A percentile compares a stretch with the other conserved stretches of the same genome.
phyloP scores from a whole-genome alignment of 2,113 vertebrate species.

The Cyrtonyx montezumae region DNA sequence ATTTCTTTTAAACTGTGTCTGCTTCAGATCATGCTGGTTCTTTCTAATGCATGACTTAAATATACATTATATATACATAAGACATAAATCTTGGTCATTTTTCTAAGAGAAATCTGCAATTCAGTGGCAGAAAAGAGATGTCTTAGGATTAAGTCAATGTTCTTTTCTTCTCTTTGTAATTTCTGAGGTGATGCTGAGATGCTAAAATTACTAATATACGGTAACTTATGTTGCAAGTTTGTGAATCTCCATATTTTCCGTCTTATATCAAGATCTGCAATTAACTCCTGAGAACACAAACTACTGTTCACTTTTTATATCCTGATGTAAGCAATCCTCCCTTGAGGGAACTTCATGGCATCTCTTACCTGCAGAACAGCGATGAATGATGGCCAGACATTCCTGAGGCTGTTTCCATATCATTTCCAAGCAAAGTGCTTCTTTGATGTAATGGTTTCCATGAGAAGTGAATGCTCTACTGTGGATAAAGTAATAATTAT shows the following conservation, averaged over 20 bases:
- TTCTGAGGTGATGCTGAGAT: not conserved
- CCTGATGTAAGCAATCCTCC: not conserved
- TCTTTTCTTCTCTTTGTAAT: not conserved
- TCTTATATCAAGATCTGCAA: not conserved
- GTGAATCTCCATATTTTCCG: not conserved
- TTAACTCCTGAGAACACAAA: not conserved
- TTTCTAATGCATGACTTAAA: not conserved
- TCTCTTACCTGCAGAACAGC: not conserved
- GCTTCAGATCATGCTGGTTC: not conserved
- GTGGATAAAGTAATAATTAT: not conserved
- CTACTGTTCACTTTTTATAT: not conserved
- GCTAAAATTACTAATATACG: not conserved
- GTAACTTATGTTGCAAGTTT: not conserved
- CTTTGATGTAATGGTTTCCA: not conserved
- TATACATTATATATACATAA: not conserved
- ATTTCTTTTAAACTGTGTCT: not conserved
- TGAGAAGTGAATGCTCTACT: not conserved
- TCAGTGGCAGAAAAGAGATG: no score
- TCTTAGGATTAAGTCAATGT: no score
- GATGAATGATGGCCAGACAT: rapidly evolving
- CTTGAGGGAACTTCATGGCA: not conserved
- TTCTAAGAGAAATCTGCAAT: not conserved
- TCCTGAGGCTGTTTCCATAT: not conserved
- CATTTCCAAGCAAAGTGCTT: not conserved
- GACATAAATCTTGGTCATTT: not conserved